Base-by-base conservation (phyloP, 2,113 vertebrate genomes). In the Formicarius rufipectus region DNA sequence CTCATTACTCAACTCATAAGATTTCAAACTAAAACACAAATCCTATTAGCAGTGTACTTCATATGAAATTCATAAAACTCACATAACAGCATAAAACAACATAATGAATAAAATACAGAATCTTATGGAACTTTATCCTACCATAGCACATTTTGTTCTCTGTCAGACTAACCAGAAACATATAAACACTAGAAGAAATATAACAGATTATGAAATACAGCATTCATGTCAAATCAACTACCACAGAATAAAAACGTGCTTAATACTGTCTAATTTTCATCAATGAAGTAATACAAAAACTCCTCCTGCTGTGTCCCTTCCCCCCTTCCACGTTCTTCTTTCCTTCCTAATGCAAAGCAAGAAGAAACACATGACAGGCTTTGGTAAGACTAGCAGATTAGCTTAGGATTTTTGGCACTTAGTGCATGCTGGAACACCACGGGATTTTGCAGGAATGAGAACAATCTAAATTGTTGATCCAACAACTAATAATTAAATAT, bases 351-450 rank as follows among this genome's bases (percentile, higher is more conserved):
- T 79, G 73, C 92, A 91, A 95, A 95, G 66, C 90, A 95, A 95
- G 88, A 74, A 91, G 72, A 85, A 97, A 89, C 93, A 90, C 92
- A 92, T 97, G 96, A 96, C 14, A 3, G 49, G 76, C 74, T 96
- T 95, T 92, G 89, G 77, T 78, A 80, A 67, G 66, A 79, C 74
- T 14, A 84, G 76, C 66, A 94, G 94, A 95, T 93, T 90, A 95
- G 53, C 72, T 94, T 7, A 60, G 88, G 93, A 96, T 87, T 94
- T 94, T 89, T 93, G 83, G 73, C 0, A 4, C 82, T 96, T 96
- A 93, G 42, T 56, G 60, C 49, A 39, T 79, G 60, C 60, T 94
- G 68, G 64, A 91, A 74, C 86, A 74, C 79, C 53, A 44, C 12
- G 5, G 79, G 81, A 83, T 95, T 94, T 93, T 60, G 52, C 67